A percentile compares a stretch with the other conserved stretches of the same genome.
Evolutionary conservation across 2,113 vertebrate genomes (phyloP).

Genomic region (Fregata magnificens): DNA sequence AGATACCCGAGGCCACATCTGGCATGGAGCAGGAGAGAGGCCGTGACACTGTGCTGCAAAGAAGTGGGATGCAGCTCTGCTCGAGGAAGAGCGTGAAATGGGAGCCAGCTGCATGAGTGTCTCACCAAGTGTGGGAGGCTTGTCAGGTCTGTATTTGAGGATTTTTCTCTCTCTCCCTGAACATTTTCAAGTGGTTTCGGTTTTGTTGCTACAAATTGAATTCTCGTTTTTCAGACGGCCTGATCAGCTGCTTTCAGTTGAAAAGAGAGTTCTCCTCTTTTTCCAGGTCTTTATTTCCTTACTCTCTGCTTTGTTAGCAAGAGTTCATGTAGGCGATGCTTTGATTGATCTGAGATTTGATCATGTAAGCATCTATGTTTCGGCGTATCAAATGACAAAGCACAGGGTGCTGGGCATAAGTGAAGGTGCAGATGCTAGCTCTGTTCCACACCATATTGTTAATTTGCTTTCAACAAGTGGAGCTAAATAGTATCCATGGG

Average conservation of each 20-base stretch:
- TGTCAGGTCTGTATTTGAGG: not conserved
- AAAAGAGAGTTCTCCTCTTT: not conserved
- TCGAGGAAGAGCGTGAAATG: fast-evolving
- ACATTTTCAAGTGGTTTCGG: not conserved
- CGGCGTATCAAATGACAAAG: fast-evolving
- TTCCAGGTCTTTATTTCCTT: not conserved
- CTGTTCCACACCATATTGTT: not conserved
- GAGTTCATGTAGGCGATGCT: not conserved
- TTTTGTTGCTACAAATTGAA: not conserved
- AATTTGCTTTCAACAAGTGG: not conserved
- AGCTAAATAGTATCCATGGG: not conserved
- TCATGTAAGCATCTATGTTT: not conserved
- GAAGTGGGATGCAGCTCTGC: not conserved
- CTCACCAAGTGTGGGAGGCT: not conserved
- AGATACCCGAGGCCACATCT: fast-evolving
- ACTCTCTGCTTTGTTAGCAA: not conserved
- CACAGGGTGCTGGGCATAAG: not conserved
- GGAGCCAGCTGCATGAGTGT: not conserved
- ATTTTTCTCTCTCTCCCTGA: not conserved
- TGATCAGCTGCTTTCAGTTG: not conserved
- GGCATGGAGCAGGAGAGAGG: fast-evolving
- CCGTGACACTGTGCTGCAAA: fast-evolving
- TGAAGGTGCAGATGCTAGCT: not conserved
- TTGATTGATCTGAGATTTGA: not conserved
- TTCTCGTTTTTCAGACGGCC: not conserved